Evolutionary conservation across 2,888 invertebrate species (phyloP), one percentile per base, ranked within the genome.

Genomic region (Tetranychus truncatus): DNA sequence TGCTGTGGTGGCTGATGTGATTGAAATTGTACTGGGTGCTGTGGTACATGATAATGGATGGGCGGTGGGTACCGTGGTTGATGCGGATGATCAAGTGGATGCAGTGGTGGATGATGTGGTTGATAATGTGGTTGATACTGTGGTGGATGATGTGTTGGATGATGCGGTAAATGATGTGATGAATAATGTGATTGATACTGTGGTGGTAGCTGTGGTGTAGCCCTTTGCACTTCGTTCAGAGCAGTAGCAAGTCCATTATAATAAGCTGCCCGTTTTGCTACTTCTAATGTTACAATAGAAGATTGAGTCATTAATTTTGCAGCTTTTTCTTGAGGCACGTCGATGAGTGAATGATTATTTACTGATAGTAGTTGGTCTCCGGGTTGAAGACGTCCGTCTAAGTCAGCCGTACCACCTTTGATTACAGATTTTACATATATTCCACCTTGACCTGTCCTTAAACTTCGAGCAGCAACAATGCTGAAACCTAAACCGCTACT

Each of bases 391-490:
- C 96, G 87, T 1, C 96, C 95, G 85, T 99, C 96, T 80, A 81
- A 78, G 77, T 84, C 83, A 71, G 86, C 86, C 71, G 85, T 84
- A 9, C 84, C 84, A 44, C 84, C 95, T 77, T 93, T 89, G 66
- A 99, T 96, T 45, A 99, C 96, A 24, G 95, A 95, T 85, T 99
- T 99, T 78, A 99, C 95, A 85, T 97, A 99, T 82, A 99, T 99
- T 72, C 99, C 97, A 77, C 94, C 86, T 80, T 92, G 88, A 80
- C 88, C 87, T 81, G 91, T 90, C 6, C 89, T 89, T 74, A 89
- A 88, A 44, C 90, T 90, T 87, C 95, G 95, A 45, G 97, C 97
- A 11, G 97, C 97, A 5, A 99, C 96, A 80, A 99, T 99, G 81
- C 95, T 96, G 80, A 99, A 87, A 15, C 99, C 99, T 91, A 99